Percentiles rank a stretch among this genome's conserved stretches.
phyloP scores from a whole-genome alignment of 2,113 vertebrate species.

The Gavialis gangeticus region DNA sequence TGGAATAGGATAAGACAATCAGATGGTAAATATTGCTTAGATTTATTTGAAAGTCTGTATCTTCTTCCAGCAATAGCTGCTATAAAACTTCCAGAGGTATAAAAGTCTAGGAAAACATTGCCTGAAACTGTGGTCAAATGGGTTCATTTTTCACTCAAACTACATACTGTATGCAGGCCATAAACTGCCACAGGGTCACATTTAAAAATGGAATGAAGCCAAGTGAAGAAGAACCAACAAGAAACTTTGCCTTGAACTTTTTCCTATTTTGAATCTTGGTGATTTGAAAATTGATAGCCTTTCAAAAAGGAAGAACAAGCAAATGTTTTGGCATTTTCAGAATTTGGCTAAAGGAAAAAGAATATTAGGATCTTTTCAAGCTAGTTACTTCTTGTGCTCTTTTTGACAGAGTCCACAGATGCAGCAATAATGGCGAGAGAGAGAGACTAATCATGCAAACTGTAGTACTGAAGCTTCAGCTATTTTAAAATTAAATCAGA shows the following conservation, averaged over 20 bases:
- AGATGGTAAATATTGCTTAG: slow-evolving; percentile 44
- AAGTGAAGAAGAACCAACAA: slow-evolving; percentile 44
- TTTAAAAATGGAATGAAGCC: slow-evolving; percentile 60
- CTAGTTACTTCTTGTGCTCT: slow-evolving; percentile 4
- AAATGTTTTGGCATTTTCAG: not conserved
- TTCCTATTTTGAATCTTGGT: not conserved
- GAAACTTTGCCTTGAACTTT: not conserved
- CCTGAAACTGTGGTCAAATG: slow-evolving; percentile 75
- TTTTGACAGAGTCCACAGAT: slow-evolving; percentile 14
- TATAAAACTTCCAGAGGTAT: slow-evolving; percentile 76
- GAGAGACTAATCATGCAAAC: not conserved
- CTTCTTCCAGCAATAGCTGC: slow-evolving; percentile 53
- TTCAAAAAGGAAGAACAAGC: slow-evolving; percentile 37
- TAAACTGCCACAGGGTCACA: slow-evolving; percentile 75
- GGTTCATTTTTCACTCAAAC: slow-evolving; percentile 77
- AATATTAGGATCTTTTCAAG: slow-evolving; percentile 2
- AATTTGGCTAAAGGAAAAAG: slow-evolving; percentile 41
- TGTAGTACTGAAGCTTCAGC: not conserved
- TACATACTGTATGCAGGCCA: not conserved
- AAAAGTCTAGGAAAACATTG: slow-evolving; percentile 78
- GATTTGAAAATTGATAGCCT: not conserved
- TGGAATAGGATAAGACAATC: slow-evolving; percentile 13
- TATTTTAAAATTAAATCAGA: not conserved
- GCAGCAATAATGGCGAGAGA: not conserved
- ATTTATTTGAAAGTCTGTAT: slow-evolving; percentile 71